A percentile compares a stretch with the other conserved stretches of the same genome.
phyloP scores from a whole-genome alignment of 1,140 invertebrate genomes.

The Drosophila sproati region DNA sequence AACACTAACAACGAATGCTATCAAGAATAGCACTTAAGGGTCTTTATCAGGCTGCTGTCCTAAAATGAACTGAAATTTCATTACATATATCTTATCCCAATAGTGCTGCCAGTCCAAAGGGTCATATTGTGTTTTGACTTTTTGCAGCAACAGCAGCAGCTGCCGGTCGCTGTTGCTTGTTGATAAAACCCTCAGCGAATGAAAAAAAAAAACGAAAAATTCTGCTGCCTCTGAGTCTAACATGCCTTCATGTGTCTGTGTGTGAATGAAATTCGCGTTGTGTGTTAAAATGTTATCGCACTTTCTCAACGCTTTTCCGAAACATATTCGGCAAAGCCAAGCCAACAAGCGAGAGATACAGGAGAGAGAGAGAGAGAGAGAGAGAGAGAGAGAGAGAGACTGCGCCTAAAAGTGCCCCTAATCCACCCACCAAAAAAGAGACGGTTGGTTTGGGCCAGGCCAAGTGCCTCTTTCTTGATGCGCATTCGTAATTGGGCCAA shows the following conservation, averaged over 20 bases:
- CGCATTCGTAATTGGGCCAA: slow-evolving; percentile 65
- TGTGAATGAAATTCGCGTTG: slow-evolving; percentile 64
- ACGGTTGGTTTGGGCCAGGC: slow-evolving; percentile 25
- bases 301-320: slow-evolving; percentile 57
- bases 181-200: slow-evolving; percentile 32
- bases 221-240: slow-evolving; percentile 20
- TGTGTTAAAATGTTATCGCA: slow-evolving; percentile 78
- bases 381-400: neutral
- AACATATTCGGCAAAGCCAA: slow-evolving; percentile 60
- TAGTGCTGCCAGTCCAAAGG: slow-evolving; percentile 60
- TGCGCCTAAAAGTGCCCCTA: slow-evolving; percentile 1
- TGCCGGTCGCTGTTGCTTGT: slow-evolving; percentile 45
- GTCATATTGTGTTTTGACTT: slow-evolving; percentile 64
- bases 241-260: slow-evolving; percentile 16
- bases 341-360: slow-evolving; percentile 15
- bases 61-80: slow-evolving; percentile 71
- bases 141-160: slow-evolving; percentile 15
- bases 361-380: neutral
- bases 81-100: slow-evolving; percentile 74
- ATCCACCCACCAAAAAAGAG: neutral
- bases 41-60: slow-evolving; percentile 34
- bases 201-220: slow-evolving; percentile 36
- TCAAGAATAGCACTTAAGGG: slow-evolving; percentile 49
- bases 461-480: slow-evolving; percentile 30
- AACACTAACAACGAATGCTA: slow-evolving; percentile 21